These are phyloP conservation scores for Parapsyche elsis DNA, from an alignment of 1,140 invertebrate genomes.

Conservation along the genomic window DNA sequence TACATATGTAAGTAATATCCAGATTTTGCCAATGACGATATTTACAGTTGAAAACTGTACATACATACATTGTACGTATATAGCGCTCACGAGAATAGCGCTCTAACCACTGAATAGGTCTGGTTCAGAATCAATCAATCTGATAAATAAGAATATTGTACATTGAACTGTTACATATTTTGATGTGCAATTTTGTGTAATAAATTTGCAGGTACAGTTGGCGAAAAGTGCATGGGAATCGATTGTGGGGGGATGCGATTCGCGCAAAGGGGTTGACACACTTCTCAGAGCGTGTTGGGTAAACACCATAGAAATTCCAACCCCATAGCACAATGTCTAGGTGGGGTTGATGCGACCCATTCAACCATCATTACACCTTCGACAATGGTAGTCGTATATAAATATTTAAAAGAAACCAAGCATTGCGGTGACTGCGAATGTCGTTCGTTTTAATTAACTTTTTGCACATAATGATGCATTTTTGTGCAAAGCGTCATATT, in stretches of 20 bases:
- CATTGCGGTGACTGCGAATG: conserved; percentile 27
- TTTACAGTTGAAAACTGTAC: too few relatives aligned
- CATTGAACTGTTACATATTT: conserved; percentile 17
- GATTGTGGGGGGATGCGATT: conserved; percentile 16
- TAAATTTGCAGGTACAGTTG: neutral
- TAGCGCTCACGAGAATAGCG: too few relatives aligned
- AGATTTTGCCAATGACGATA: too few relatives aligned
- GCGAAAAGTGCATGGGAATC: conserved; percentile 21
- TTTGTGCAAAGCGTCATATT: neutral
- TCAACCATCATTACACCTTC: conserved; percentile 43
- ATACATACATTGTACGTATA: too few relatives aligned
- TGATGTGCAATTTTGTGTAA: neutral
- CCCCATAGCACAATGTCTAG: neutral
- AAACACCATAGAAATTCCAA: conserved; percentile 21
- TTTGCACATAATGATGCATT: neutral
- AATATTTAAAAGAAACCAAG: conserved; percentile 38
- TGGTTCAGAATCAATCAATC: too few relatives aligned
- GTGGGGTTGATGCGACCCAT: neutral
- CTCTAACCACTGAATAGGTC: too few relatives aligned
- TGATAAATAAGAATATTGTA: too few relatives aligned
- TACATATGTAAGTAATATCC: too few relatives aligned
- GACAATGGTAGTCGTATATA: conserved; percentile 26
- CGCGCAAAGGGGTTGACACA: conserved; percentile 32
- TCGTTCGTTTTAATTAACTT: neutral
- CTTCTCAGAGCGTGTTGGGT: conserved; percentile 35